A percentile compares a stretch with the other conserved stretches of the same genome.
These are phyloP conservation scores for Nudaria mundana DNA, from an alignment of 2,888 invertebrate genomes.

Conservation along the genomic window DNA sequence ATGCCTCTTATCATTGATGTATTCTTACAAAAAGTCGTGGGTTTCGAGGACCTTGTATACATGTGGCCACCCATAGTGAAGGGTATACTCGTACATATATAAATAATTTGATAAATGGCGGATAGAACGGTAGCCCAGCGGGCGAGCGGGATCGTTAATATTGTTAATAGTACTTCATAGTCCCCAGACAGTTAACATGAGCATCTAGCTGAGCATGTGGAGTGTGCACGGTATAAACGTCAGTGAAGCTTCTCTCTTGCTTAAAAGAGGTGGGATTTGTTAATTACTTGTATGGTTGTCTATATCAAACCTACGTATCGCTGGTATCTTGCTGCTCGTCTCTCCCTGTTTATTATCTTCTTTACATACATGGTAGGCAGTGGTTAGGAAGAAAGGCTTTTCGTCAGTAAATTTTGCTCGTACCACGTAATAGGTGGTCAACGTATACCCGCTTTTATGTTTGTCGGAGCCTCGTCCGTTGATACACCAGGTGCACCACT, in stretches of 20 bases:
- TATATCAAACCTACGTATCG: too few species aligned
- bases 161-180: slow-evolving; percentile 50
- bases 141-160: slow-evolving; percentile 54
- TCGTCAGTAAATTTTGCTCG: too few species aligned
- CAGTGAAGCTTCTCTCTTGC: background rate
- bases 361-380: too few species aligned
- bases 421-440: too few species aligned
- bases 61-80: slow-evolving; percentile 22
- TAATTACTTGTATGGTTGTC: too few species aligned
- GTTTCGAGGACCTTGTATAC: slow-evolving; percentile 38
- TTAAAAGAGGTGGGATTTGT: background rate
- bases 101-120: slow-evolving; percentile 70
- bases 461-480: too few species aligned
- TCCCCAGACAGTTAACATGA: slow-evolving; percentile 31
- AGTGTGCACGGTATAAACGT: background rate
- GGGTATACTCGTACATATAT: slow-evolving; percentile 39
- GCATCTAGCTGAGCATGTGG: slow-evolving; percentile 16
- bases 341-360: too few species aligned
- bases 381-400: too few species aligned
- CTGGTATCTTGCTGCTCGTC: too few species aligned
- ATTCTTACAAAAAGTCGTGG: slow-evolving; percentile 18
- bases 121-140: slow-evolving; percentile 59
- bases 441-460: too few species aligned
- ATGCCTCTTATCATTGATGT: slow-evolving; percentile 20
- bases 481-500: too few species aligned